These are phyloP conservation scores for Vulpes vulpes DNA, from an alignment of 2,113 vertebrate species.

Conservation along the genomic window DNA sequence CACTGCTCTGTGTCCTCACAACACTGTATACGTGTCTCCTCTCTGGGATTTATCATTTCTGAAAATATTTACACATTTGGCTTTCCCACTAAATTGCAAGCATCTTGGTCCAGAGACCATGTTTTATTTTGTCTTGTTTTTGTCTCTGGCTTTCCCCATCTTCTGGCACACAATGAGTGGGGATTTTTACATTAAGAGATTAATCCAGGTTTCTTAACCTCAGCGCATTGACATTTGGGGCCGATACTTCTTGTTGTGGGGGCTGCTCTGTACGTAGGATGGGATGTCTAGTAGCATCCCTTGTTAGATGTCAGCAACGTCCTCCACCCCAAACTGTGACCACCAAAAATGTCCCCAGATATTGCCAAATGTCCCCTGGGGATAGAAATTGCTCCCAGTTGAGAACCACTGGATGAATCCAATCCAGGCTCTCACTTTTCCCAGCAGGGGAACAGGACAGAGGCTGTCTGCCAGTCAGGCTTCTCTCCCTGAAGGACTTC, in stretches of 20 bases:
- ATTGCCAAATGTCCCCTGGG: not conserved
- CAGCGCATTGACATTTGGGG: accelerated
- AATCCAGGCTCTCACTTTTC: not conserved
- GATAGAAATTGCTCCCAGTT: not conserved
- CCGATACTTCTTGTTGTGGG: accelerated
- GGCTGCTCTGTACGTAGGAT: accelerated
- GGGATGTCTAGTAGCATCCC: too few species aligned
- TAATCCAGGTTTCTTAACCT: not conserved
- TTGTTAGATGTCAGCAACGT: not conserved
- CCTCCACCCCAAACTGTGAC: not conserved
- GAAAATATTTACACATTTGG: accelerated
- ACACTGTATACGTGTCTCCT: accelerated
- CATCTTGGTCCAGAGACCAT: too few species aligned
- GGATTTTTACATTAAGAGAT: not conserved
- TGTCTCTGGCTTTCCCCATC: not conserved
- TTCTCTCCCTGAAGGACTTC: not conserved
- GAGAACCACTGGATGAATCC: not conserved
- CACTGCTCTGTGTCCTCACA: accelerated
- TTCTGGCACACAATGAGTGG: accelerated
- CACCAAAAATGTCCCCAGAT: not conserved
- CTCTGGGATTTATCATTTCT: too few species aligned
- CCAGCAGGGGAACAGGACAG: not conserved
- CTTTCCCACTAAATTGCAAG: not conserved
- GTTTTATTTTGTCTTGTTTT: not conserved
- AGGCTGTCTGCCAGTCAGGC: accelerated